Evolutionary conservation across 23 tunicate genomes (phyloP), one percentile per base, ranked within the genome.

Genomic region (Trididemnum miniatum): DNA sequence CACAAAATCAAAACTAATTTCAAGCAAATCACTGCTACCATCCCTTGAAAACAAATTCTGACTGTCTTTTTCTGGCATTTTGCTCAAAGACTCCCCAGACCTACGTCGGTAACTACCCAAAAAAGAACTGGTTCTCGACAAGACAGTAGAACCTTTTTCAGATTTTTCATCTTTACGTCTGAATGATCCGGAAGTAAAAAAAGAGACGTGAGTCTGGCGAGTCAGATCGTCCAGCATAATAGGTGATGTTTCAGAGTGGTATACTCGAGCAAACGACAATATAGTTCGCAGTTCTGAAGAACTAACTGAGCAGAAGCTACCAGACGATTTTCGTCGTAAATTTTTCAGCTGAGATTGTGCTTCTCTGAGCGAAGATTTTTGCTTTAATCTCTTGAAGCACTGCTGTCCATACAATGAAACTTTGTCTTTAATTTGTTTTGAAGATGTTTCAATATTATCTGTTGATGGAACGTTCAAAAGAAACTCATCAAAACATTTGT

Each of bases 11-110:
- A 35, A 64, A 25, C 75, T 67, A 7, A 26, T 40, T 28, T 32
- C 27, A 26, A 15, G 69, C 18, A 49, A 27, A 4, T 69, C 65
- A 69, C 15, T 24, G 22, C 1, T 65, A 23, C 20, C 26, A 35
- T 37, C 73, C 25, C 65, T 28, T 25, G 29, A 2, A 15, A 3
- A 2, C 29, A 38, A 37, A 20, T 30, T n/a, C 30, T 15, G 9
- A 9, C 5, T 31, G 20, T 28, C 34, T 44, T 77, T 77, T 22
- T 86, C 90, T 0, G 72, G 36, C 25, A 39, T 71, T 67, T 86
- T 86, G 36, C 29, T 34, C 28, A 86, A 24, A 25, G 84, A 86
- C 31, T 86, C 90, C 1, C 90, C 90, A 27, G 90, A 86, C 36
- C 37, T 86, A 51, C 84, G 57, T 7, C 84, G 34, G 39, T 86